phyloP scores from a whole-genome alignment of 2,113 vertebrate species.

The Lepidothrix coronata region DNA sequence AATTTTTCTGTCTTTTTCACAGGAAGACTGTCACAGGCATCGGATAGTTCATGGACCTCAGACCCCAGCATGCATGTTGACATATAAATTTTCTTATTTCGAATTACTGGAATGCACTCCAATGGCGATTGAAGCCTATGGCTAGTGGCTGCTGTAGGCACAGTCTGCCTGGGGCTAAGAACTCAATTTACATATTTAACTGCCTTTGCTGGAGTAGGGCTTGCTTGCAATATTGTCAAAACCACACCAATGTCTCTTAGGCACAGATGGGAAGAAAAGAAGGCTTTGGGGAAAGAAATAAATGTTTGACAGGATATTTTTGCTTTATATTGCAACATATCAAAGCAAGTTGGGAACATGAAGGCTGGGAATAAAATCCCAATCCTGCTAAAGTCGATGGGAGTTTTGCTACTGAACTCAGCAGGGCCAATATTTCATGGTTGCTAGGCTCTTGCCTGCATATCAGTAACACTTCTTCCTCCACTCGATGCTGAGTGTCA shows the following conservation, averaged over 20 bases:
- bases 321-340: neutral
- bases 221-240: neutral
- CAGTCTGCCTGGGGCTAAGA: neutral
- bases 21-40: neutral
- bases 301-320: neutral
- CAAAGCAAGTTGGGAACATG: neutral
- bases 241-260: neutral
- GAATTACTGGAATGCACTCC: neutral
- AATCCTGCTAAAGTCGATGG: neutral
- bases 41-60: neutral
- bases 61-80: neutral
- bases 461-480: neutral
- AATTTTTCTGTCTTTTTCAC: neutral
- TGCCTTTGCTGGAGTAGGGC: neutral
- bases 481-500: neutral
- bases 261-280: neutral
- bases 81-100: neutral
- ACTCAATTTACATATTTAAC: neutral
- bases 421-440: neutral
- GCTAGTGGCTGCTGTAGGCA: neutral
- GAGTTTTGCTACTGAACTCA: neutral
- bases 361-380: neutral
- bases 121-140: neutral
- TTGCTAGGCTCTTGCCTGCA: neutral
- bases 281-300: neutral